Evolutionary conservation across 2,797 vertebrate species (phyloP), one percentile per base, ranked within the genome.

Genomic region (Psittacula derbiana): DNA sequence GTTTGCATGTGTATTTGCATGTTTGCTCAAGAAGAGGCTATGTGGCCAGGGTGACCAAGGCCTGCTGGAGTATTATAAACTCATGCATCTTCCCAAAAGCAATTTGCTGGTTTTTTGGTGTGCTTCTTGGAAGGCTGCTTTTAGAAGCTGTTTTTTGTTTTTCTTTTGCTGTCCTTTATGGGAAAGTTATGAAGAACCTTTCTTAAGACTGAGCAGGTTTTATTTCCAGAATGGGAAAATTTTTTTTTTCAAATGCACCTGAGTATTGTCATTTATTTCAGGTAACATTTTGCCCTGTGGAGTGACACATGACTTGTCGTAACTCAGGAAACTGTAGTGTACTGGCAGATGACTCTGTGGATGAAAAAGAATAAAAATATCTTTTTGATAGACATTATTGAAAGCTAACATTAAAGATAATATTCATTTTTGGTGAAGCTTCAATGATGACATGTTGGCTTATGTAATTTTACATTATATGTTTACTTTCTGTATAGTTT

Each of bases 1-100:
- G 5, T 40, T 13, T 16, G 24, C 0, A 0, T 17, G 27, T 10
- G 2, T 41, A 30, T 11, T 27, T 53, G 10, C 0, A 4, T 28
- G 36, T 13, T 5, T 50, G 7, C 10, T 90, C 38, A 70, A 40
- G 31, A 49, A 49, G 12, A 79, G 17, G n/a, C 12, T 81, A 2
- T 43, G 15, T 70, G 61, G 16, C 44, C 49, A 57, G 30, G 6
- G 21, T 65, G 41, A 75, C 38, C 40, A 80, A 81, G 41, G 55
- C 16, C n/a, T 80, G 6, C 27, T 55, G 30, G 16, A 17, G 3
- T 67, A 31, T 41, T 79, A 44, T 8, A 64, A 5, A 30, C 19
- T 70, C 16, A 23, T 31, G 24, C 6, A 19, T 71, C 46, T 57
- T 93, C 25, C 46, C 24, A 38, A 57, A 75, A 67, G 16, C 2